Conservation (phyloP, 2,113 vertebrate species). For the Myotis brandtii region DNA sequence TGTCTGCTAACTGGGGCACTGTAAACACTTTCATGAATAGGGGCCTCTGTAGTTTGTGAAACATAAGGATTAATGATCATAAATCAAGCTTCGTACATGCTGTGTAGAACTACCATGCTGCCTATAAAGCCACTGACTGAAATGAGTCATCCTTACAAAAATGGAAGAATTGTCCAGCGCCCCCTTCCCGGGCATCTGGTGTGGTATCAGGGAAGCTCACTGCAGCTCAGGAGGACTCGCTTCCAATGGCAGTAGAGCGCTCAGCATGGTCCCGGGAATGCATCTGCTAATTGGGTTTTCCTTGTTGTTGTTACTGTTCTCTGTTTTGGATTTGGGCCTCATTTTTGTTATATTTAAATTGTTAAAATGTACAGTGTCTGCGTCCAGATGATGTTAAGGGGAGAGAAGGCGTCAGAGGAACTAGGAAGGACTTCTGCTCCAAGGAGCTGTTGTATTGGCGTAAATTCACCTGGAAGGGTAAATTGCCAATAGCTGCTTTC, state of each 20-base stretch:
- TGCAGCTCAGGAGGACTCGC: neutral
- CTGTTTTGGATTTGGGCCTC: neutral
- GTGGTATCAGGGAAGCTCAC: neutral
- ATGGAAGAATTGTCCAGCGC: neutral
- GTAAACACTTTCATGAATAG: neutral
- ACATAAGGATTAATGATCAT: neutral
- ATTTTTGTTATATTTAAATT: constrained; percentile 13
- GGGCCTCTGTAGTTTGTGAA: neutral
- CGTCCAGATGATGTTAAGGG: neutral
- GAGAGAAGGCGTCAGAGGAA: neutral
- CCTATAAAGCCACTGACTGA: neutral
- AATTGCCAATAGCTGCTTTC: neutral
- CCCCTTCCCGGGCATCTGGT: neutral
- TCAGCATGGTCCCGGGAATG: neutral
- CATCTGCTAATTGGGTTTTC: neutral
- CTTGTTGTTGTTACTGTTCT: neutral
- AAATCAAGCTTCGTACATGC: neutral
- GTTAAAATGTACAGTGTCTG: neutral
- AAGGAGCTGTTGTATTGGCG: neutral
- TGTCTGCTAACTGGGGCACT: neutral
- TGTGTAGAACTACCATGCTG: neutral
- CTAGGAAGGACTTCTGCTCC: neutral
- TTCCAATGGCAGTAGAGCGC: neutral
- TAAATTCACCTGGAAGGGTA: neutral
- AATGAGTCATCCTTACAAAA: neutral